phyloP scores from a whole-genome alignment of 2,888 invertebrate genomes.

The Trichopria drosophilae region DNA sequence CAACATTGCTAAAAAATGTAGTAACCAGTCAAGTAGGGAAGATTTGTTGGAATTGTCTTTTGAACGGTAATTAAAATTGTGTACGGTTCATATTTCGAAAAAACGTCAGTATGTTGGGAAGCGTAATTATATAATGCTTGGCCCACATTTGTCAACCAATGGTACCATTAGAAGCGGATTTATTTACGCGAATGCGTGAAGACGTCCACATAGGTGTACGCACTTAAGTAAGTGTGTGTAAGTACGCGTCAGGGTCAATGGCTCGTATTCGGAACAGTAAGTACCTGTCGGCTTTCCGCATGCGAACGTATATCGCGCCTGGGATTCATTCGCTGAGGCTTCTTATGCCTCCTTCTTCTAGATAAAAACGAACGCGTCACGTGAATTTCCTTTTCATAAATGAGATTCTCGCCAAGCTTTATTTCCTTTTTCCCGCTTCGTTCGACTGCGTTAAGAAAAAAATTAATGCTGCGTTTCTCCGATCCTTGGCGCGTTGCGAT shows the following conservation, averaged over 20 bases:
- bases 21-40: no score
- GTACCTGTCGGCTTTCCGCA: conserved; percentile 50
- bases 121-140: conserved; percentile 29
- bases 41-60: no score
- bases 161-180: conserved; percentile 44
- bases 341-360: conserved; percentile 31
- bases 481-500: no score
- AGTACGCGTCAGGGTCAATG: conserved; percentile 51
- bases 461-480: no score
- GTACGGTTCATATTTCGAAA: no score
- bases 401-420: no score
- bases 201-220: conserved; percentile 14
- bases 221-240: no score
- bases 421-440: no score
- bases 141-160: conserved; percentile 32
- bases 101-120: no score
- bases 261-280: conserved; percentile 55
- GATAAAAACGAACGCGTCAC: conserved; percentile 57
- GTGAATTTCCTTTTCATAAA: conserved; percentile 58
- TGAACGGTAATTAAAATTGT: no score
- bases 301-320: conserved; percentile 45
- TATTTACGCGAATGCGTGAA: conserved; percentile 38
- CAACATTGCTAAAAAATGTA: no score
- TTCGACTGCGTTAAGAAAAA: no score
- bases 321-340: conserved; percentile 47